Evolutionary conservation across 2,888 invertebrate species (phyloP).

Genomic region (Tetanocera ferruginea): DNA sequence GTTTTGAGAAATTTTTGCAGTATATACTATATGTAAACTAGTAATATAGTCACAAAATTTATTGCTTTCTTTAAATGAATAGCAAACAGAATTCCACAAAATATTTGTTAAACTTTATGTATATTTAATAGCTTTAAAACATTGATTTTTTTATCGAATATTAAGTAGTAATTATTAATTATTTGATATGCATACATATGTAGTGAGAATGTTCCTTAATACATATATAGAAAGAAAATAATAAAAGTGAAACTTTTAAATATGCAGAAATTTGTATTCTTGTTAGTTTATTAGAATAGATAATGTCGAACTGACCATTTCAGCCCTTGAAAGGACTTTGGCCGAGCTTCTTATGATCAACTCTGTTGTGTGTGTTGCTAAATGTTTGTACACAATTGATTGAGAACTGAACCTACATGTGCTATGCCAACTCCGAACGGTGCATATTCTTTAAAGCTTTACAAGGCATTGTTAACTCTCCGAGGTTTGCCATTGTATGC

Average conservation of each 20-base stretch:
- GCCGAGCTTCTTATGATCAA: too few relatives aligned
- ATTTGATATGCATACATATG: not conserved
- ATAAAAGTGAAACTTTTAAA: not conserved
- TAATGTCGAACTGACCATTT: too few relatives aligned
- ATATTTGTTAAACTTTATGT: not conserved
- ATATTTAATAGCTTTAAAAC: not conserved
- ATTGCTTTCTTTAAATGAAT: not conserved
- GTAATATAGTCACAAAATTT: not conserved
- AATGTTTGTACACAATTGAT: too few relatives aligned
- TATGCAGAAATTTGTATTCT: not conserved
- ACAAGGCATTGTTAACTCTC: too few relatives aligned
- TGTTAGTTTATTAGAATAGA: not conserved
- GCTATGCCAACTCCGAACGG: too few relatives aligned
- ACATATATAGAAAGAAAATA: not conserved
- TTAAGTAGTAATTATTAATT: not conserved
- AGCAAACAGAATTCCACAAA: too few relatives aligned
- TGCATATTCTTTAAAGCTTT: too few relatives aligned
- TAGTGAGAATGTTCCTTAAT: not conserved
- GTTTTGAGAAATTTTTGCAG: not conserved
- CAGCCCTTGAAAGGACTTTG: too few relatives aligned
- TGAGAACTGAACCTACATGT: too few relatives aligned
- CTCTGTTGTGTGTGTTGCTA: too few relatives aligned
- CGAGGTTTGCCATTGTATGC: too few relatives aligned
- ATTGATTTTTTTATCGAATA: not conserved
- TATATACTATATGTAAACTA: not conserved